These are phyloP conservation scores for Schizaphis graminum DNA, from an alignment of 2,888 invertebrate genomes.

Conservation along the genomic window DNA sequence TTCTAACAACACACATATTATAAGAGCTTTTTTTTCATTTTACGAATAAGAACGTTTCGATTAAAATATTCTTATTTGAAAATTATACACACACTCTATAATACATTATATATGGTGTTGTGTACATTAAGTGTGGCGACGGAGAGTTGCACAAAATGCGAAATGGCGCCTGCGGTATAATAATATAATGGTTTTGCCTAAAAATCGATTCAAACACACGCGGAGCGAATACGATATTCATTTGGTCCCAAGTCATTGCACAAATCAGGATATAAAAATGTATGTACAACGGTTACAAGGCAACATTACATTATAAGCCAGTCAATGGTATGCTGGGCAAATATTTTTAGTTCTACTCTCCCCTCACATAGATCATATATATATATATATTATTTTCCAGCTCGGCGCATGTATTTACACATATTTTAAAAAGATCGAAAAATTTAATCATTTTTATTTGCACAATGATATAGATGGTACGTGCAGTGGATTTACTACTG, in stretches of 20 bases:
- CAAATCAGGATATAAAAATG: neutral
- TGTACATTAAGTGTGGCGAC: neutral
- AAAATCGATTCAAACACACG: neutral
- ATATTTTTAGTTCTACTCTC: neutral
- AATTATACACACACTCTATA: neutral
- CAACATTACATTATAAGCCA: neutral
- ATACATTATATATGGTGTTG: neutral
- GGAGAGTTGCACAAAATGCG: neutral
- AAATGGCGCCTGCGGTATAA: neutral
- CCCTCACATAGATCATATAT: neutral
- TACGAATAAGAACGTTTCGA: neutral
- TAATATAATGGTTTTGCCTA: slow-evolving; percentile 13
- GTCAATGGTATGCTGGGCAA: neutral
- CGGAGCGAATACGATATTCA: neutral
- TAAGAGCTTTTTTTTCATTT: neutral
- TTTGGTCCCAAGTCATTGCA: neutral
- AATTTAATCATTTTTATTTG: too few relatives aligned
- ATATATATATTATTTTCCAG: too few relatives aligned
- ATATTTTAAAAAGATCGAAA: neutral
- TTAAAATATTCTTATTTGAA: neutral
- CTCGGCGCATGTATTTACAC: neutral
- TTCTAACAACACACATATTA: neutral
- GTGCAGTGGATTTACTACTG: neutral
- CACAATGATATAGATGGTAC: neutral
- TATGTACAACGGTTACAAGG: neutral